These are phyloP conservation scores for Chelonoidis abingdonii DNA, from an alignment of 2,113 vertebrate species.

Conservation along the genomic window DNA sequence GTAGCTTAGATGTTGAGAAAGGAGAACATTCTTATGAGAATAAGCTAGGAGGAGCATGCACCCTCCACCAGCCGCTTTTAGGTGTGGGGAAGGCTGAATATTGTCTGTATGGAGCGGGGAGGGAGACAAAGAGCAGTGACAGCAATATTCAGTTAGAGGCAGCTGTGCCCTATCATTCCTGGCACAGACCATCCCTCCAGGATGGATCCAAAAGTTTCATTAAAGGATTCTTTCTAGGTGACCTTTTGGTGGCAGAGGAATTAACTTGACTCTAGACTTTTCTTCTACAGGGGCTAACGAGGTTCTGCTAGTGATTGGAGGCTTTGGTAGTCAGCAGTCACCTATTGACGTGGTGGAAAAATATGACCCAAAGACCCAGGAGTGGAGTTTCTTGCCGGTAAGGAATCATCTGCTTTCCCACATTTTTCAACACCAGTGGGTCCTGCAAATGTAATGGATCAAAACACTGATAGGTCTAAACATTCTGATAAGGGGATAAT, in stretches of 20 bases:
- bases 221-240: not conserved
- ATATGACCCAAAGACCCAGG: constrained; percentile 97
- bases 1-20: not conserved
- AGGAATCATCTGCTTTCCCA: constrained; percentile 63
- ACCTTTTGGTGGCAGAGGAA: not conserved
- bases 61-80: not conserved
- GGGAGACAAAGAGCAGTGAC: not conserved
- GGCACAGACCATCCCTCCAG: not conserved
- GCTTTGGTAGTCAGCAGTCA: constrained; percentile 98
- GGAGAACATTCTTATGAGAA: not conserved
- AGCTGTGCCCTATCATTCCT: not conserved
- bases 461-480: not conserved
- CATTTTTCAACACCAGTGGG: not conserved
- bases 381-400: constrained; percentile 97
- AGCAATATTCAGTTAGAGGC: not conserved
- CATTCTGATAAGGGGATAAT: not conserved
- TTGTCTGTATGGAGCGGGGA: not conserved
- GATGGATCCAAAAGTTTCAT: not conserved
- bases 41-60: not conserved
- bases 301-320: constrained; percentile 95
- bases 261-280: constrained; percentile 31
- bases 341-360: constrained; percentile 98
- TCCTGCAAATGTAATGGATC: not conserved
- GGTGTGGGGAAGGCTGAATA: not conserved
- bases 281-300: constrained; percentile 92